phyloP scores from a whole-genome alignment of 2,888 invertebrate species.

The Cerastis leucographa region DNA sequence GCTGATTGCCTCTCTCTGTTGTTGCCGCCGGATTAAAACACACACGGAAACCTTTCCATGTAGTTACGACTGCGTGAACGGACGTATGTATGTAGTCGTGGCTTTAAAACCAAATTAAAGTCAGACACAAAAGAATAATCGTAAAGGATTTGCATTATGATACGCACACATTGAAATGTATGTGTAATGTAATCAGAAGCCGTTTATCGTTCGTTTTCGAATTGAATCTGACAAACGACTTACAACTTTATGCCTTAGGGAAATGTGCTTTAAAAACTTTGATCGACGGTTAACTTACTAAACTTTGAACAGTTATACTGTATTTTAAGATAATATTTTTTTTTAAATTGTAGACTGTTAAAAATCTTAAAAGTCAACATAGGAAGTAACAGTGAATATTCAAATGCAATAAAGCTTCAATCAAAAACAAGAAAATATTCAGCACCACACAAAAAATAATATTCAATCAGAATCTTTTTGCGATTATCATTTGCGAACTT shows the following conservation, averaged over 20 bases:
- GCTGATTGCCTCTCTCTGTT: slow-evolving; percentile 89
- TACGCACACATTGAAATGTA: slow-evolving; percentile 72
- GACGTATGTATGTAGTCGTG: slow-evolving; percentile 45
- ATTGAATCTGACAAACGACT: slow-evolving; percentile 61
- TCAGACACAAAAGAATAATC: slow-evolving; percentile 82
- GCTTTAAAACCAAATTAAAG: slow-evolving; percentile 79
- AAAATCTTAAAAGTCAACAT: neutral
- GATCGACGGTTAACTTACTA: slow-evolving; percentile 22
- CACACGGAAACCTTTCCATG: slow-evolving; percentile 55
- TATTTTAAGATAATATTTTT: neutral
- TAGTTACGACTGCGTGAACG: slow-evolving; percentile 20
- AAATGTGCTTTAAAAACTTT: slow-evolving; percentile 43
- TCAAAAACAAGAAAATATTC: slow-evolving; percentile 6
- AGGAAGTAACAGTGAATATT: too few species aligned
- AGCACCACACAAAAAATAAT: slow-evolving; percentile 15
- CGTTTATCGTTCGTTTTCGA: slow-evolving; percentile 65
- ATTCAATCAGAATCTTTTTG: slow-evolving; percentile 13
- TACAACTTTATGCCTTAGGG: slow-evolving; percentile 59
- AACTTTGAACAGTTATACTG: neutral
- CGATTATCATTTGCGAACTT: slow-evolving; percentile 52
- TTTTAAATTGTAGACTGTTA: neutral
- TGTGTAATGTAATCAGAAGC: slow-evolving; percentile 60
- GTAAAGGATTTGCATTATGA: slow-evolving; percentile 83
- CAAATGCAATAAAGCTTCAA: neutral
- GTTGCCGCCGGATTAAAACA: slow-evolving; percentile 87